These are phyloP conservation scores for Epinephelus cyanopodus DNA, from an alignment of 2,113 vertebrate species.

Conservation along the genomic window DNA sequence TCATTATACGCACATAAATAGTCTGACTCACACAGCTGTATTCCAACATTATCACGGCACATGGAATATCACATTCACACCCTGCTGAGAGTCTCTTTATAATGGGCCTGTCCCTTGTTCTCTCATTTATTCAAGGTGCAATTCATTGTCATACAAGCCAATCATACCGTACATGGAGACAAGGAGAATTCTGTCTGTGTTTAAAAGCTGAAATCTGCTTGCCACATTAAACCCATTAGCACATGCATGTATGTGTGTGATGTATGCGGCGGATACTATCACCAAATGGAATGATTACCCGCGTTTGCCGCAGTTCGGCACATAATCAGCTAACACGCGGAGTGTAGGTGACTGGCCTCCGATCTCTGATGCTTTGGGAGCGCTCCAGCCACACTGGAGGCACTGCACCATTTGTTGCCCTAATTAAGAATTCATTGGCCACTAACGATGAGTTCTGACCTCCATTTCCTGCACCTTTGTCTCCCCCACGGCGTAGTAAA, in stretches of 20 bases:
- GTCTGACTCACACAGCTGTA: slow-evolving; percentile 48
- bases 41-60: slow-evolving; percentile 45
- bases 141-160: slow-evolving; percentile 23
- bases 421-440: slow-evolving; percentile 86
- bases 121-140: slow-evolving; percentile 13
- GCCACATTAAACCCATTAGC: slow-evolving; percentile 1
- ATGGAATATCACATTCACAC: slow-evolving; percentile 48
- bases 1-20: slow-evolving; percentile 69
- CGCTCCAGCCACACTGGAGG: slow-evolving; percentile 66
- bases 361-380: slow-evolving; percentile 67
- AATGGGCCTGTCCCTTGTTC: slow-evolving; percentile 9
- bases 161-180: neutral
- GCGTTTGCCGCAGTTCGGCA: slow-evolving; percentile 59
- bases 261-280: slow-evolving; percentile 1
- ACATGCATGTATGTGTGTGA: neutral
- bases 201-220: slow-evolving; percentile 38
- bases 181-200: neutral
- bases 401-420: slow-evolving; percentile 83
- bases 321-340: slow-evolving; percentile 43
- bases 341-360: slow-evolving; percentile 64
- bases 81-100: slow-evolving; percentile 48
- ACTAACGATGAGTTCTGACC: slow-evolving; percentile 82
- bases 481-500: slow-evolving; percentile 62
- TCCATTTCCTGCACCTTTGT: slow-evolving; percentile 76
- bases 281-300: slow-evolving; percentile 25